phyloP scores from a whole-genome alignment of 1,140 invertebrate genomes.

The Sipha flava region DNA sequence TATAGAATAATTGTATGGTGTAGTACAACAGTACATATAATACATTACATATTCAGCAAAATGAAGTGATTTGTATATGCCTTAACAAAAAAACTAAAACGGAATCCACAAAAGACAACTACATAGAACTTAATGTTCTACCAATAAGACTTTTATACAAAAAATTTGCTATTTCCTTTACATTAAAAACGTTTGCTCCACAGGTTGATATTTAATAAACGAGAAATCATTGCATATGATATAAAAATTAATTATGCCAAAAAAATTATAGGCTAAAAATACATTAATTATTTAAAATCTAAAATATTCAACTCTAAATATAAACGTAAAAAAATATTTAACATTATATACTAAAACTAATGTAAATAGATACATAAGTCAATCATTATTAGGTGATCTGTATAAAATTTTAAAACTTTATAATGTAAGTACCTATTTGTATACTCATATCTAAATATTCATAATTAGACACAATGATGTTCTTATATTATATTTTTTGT shows the following conservation, averaged over 20 bases:
- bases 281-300: neutral
- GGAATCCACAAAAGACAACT: neutral
- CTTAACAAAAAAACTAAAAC: neutral
- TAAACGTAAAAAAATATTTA: neutral
- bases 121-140: neutral
- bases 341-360: neutral
- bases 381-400: too few species aligned
- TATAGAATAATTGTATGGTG: neutral
- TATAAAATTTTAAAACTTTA: too few species aligned
- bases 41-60: neutral
- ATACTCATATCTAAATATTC: too few species aligned
- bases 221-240: neutral
- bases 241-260: neutral
- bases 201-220: neutral
- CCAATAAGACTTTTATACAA: neutral
- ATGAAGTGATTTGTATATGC: neutral
- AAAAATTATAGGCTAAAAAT: neutral
- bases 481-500: too few species aligned
- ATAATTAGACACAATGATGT: too few species aligned
- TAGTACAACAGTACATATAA: neutral
- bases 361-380: too few species aligned
- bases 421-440: too few species aligned
- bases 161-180: neutral
- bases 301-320: neutral
- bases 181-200: neutral